Conservation (phyloP, 1,140 invertebrate genomes). For the Tigriopus japonicus region DNA sequence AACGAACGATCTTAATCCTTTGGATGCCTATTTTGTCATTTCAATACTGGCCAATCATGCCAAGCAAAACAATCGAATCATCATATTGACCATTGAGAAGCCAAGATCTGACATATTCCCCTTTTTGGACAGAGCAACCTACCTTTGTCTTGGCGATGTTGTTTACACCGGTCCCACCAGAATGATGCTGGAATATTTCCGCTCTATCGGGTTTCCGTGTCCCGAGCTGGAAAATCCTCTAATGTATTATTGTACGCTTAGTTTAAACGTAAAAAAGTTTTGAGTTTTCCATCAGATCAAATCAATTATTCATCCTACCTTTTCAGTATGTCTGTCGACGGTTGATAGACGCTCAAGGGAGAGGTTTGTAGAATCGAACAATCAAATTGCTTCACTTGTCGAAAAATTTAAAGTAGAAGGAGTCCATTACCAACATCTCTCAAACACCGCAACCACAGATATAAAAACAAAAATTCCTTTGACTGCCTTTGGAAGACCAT, state of each 20-base stretch:
- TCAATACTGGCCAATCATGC: constrained; percentile 80
- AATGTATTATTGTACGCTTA: constrained; percentile 70
- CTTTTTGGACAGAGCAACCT: constrained; percentile 58
- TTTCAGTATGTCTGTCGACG: constrained; percentile 60
- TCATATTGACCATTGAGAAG: constrained; percentile 75
- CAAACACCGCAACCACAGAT: constrained; percentile 22
- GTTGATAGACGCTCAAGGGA: constrained; percentile 70
- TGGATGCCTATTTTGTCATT: constrained; percentile 76
- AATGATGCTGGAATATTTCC: constrained; percentile 74
- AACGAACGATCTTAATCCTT: constrained; percentile 67
- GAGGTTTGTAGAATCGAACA: constrained; percentile 72
- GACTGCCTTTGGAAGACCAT: constrained; percentile 46
- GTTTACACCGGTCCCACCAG: constrained; percentile 75
- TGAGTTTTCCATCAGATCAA: too few species aligned
- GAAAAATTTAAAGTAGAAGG: constrained; percentile 76
- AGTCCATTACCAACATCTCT: constrained; percentile 39
- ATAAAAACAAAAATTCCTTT: constrained; percentile 36
- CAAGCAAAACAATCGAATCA: constrained; percentile 68
- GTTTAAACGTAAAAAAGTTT: too few species aligned
- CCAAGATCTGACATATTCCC: constrained; percentile 75
- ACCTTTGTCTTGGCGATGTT: constrained; percentile 67
- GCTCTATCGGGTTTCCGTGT: constrained; percentile 74
- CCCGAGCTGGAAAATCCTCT: constrained; percentile 76
- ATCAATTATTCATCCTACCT: not conserved
- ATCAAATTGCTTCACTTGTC: constrained; percentile 71